Evolutionary conservation across 2,113 vertebrate species (phyloP).

Genomic region (Todiramphus chloris): DNA sequence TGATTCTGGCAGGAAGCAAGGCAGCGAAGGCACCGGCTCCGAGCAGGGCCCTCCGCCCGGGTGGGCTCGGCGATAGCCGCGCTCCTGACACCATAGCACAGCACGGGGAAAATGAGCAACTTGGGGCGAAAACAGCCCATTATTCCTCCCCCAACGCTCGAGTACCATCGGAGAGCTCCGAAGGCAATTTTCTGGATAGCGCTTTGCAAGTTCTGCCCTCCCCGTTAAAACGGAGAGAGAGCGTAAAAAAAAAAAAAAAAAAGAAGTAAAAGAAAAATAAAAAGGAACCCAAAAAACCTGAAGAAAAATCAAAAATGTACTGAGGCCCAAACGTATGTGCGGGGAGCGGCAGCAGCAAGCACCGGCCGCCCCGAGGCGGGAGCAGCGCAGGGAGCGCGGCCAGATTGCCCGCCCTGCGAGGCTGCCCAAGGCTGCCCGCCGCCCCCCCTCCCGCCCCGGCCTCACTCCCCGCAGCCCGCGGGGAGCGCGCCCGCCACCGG

Average conservation of each 20-base stretch:
- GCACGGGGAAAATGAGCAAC: not conserved
- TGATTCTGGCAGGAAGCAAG: not conserved
- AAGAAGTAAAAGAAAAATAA: no score
- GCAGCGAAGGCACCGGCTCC: rapidly evolving
- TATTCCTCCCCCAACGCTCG: not conserved
- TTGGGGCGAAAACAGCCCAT: rapidly evolving
- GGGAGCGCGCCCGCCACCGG: not conserved
- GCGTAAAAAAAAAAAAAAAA: no score
- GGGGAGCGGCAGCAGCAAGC: not conserved
- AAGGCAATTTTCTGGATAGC: rapidly evolving
- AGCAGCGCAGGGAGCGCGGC: not conserved
- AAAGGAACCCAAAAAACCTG: no score
- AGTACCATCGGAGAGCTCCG: rapidly evolving
- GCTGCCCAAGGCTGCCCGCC: not conserved
- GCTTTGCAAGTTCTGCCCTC: not conserved
- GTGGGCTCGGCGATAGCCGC: not conserved
- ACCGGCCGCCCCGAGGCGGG: no score
- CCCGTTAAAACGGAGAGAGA: rapidly evolving
- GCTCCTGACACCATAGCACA: rapidly evolving
- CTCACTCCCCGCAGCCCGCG: not conserved
- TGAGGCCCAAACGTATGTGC: no score
- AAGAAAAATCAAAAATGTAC: no score
- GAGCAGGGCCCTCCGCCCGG: not conserved
- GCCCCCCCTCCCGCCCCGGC: no score
- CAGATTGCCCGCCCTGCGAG: not conserved